Conservation (phyloP, 2,888 invertebrate genomes). For the Penaeus monodon region DNA sequence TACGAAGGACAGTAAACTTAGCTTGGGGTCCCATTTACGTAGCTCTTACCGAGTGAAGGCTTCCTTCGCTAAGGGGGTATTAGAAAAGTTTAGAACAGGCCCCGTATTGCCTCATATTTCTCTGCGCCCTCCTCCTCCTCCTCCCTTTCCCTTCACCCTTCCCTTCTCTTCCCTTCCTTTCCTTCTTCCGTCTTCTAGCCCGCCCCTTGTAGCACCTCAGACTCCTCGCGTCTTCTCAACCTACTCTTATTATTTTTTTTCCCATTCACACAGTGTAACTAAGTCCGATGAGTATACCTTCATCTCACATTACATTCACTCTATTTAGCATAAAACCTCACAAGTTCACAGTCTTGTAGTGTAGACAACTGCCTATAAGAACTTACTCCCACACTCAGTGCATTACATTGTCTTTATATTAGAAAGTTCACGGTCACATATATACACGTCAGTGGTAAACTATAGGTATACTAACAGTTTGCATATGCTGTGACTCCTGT, state of each 20-base stretch:
- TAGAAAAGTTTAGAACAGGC: constrained; percentile 55
- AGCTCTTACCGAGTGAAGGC: neutral
- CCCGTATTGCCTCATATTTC: constrained; percentile 53
- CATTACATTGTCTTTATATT: no score
- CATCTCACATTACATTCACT: no score
- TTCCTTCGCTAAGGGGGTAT: constrained; percentile 24
- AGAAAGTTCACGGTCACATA: no score
- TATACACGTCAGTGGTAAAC: no score
- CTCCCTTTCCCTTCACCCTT: neutral
- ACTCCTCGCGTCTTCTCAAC: neutral
- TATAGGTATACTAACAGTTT: no score
- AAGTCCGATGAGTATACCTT: no score
- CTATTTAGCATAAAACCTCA: no score
- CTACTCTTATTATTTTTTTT: neutral
- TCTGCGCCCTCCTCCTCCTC: constrained; percentile 9
- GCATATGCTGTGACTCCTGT: no score
- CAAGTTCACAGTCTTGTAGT: no score
- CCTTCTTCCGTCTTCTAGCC: constrained; percentile 1
- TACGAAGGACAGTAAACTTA: constrained; percentile 33
- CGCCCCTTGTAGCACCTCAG: neutral
- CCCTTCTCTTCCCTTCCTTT: neutral
- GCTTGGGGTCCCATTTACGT: neutral
- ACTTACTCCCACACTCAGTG: no score
- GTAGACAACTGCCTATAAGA: no score
- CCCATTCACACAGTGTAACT: no score